phyloP scores from a whole-genome alignment of 2,113 vertebrate species.

The Pimephales promelas region DNA sequence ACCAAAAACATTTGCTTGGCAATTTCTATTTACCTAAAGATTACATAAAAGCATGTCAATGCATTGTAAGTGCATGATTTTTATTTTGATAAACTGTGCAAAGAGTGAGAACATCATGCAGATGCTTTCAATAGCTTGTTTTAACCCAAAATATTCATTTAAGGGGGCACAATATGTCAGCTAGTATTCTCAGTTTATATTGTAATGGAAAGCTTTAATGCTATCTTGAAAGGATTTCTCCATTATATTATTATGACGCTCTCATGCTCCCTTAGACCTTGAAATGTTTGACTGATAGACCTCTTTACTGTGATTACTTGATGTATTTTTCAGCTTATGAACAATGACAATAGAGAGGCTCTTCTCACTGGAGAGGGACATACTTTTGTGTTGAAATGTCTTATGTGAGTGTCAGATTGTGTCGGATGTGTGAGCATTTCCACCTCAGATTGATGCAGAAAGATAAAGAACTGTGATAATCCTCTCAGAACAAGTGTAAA shows the following conservation, averaged over 20 bases:
- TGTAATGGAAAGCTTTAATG: conserved; percentile 5
- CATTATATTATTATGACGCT: background rate
- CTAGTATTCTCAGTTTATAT: background rate
- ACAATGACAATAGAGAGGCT: background rate
- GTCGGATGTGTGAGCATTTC: conserved; percentile 31
- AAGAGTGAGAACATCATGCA: background rate
- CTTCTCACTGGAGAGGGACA: background rate
- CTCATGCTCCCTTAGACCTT: background rate
- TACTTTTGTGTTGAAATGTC: background rate
- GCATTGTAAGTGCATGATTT: background rate
- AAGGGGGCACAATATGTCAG: background rate
- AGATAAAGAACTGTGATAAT: conserved; percentile 47
- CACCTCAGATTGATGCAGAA: conserved; percentile 40
- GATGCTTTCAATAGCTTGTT: background rate
- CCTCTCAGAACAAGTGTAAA: conserved; percentile 33
- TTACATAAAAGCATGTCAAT: background rate
- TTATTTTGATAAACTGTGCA: conserved; percentile 6
- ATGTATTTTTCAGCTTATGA: conserved; percentile 27
- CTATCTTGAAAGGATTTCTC: background rate
- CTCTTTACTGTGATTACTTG: conserved; percentile 3
- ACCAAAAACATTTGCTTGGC: background rate
- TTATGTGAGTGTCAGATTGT: conserved; percentile 6
- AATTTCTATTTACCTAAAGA: background rate
- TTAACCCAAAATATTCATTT: background rate
- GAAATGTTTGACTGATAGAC: background rate